Conservation (phyloP, 2,797 vertebrate genomes). For the Gobionotothen gibberifrons region DNA sequence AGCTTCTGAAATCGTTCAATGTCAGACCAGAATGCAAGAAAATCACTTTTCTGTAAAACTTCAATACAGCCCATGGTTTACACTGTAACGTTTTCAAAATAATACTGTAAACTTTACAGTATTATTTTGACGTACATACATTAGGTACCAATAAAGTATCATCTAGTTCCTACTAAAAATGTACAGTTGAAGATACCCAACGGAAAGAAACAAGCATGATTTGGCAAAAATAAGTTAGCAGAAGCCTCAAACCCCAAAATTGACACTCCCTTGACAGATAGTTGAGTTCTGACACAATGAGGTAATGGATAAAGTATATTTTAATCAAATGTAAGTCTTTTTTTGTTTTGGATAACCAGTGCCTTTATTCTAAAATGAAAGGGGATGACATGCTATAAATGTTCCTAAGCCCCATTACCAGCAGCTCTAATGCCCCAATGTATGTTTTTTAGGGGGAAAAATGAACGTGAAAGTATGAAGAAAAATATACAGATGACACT, state of each 20-base stretch:
- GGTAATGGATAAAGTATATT: background rate
- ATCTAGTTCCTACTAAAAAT: background rate
- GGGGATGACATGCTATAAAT: too few relatives aligned
- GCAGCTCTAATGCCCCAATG: too few relatives aligned
- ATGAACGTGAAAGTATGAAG: background rate
- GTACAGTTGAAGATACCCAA: background rate
- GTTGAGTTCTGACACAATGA: background rate
- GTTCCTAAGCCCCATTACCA: too few relatives aligned
- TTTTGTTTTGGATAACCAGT: too few relatives aligned
- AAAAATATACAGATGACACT: background rate
- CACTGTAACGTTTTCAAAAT: too few relatives aligned
- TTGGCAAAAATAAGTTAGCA: background rate
- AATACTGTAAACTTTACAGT: too few relatives aligned
- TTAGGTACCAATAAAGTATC: background rate
- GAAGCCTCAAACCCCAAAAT: background rate
- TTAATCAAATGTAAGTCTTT: background rate
- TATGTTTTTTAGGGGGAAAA: background rate
- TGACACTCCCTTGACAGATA: background rate
- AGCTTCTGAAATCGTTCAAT: background rate
- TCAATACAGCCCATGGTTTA: background rate
- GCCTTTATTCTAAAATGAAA: too few relatives aligned
- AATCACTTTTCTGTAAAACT: background rate
- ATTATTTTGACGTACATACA: background rate
- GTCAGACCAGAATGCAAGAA: background rate
- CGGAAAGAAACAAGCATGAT: background rate